Evolutionary conservation across 2,888 invertebrate species (phyloP), one percentile per base, ranked within the genome.

Genomic region (Andrena minutula): DNA sequence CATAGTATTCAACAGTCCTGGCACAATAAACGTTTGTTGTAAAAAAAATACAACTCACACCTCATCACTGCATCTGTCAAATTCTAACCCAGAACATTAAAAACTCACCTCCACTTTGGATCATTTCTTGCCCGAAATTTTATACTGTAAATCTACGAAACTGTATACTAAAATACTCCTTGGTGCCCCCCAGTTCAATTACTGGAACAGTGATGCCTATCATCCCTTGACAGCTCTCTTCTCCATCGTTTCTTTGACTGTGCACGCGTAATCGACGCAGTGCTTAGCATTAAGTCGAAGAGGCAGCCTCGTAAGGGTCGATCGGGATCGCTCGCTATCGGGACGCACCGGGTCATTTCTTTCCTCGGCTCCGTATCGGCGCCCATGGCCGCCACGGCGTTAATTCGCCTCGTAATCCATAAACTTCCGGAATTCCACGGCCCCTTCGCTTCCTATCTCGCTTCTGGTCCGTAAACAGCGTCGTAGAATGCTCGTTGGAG

Each of bases 381-480:
- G 28, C 7, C 30, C 26, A 28, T 4, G 23, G 64, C 16, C 32
- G 61, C 56, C 49, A 30, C 51, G 41, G 32, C 66, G 80, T 80
- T 79, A 81, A 81, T 81, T 81, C 81, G 64, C 81, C 56, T 64
- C 64, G 79, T 86, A 88, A 88, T 89, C 89, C 85, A 90, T 90
- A 88, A 86, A 91, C 75, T 82, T 70, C 81, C 71, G 75, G 71
- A 73, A 75, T 73, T 77, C 77, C 56, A 61, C 81, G 82, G 66
- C 65, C 73, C 74, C 23, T 30, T 60, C 74, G 51, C 60, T 83
- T 69, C 75, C 75, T 75, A 72, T 82, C 70, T 78, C 79, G 65
- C 69, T 69, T 73, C 82, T 74, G 75, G 75, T 82, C 82, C 89
- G 86, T 90, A 91, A 90, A 90, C 89, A 90, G 86, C 83, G 74